Evolutionary conservation across 2,888 invertebrate species (phyloP), one percentile per base, ranked within the genome.

Genomic region (Apamea crenata): DNA sequence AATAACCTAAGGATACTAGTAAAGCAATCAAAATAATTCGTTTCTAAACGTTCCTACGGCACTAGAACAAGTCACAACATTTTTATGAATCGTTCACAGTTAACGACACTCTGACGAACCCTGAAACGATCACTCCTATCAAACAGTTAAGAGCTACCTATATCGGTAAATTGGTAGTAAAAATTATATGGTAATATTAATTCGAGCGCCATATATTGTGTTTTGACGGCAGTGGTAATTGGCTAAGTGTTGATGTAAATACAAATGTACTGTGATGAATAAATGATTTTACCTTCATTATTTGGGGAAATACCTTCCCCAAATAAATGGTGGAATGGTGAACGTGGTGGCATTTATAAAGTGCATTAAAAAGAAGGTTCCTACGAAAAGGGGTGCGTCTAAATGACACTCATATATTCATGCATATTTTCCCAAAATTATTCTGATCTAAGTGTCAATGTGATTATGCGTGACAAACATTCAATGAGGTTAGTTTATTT

Each of bases 121-220:
- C 83, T 88, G 89, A 91, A 93, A 92, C 91, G 91, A 90, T 90
- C 86, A 91, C 90, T 91, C 88, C 91, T 87, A 82, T 83, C 87
- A 88, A 88, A 90, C 89, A 88, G 86, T 88, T 92, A 85, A 88
- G 82, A 86, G 84, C 77, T 82, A 84, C 81, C 88, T 88, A 89
- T 92, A 91, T 89, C 87, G 82, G 88, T 89, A 90, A 89, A 91
- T 90, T 83, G 87, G 89, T 84, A 88, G 90, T 94, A 91, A 94
- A 50, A 93, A 91, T 92, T 89, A 90, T 88, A 91, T 87, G 84
- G 78, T 83, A 81, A 90, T 89, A 90, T 90, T 87, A 83, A 87
- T 88, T 87, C 77, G 44, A 88, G 82, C 81, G 78, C 74, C 69
- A 78, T 83, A 73, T 44, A 86, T 75, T 75, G 74, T 79, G 67